Conservation (phyloP, 2,888 invertebrate species). For the Adelphocoris suturalis region DNA sequence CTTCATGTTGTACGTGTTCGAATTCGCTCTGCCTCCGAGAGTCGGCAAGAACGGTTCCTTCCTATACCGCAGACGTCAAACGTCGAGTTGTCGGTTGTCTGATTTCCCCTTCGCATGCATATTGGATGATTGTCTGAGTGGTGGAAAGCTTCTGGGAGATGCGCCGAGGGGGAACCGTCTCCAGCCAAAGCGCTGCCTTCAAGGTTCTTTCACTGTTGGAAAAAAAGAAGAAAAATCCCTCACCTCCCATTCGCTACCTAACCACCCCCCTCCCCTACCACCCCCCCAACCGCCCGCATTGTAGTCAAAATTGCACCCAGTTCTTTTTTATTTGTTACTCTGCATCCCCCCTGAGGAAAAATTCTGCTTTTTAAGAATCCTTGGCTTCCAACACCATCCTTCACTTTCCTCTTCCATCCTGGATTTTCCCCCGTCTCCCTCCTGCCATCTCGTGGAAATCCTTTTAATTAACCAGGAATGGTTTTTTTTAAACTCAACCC, state of each 20-base stretch:
- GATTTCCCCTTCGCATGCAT: slow-evolving; percentile 14
- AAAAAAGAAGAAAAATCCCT: not conserved
- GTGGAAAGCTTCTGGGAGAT: not conserved
- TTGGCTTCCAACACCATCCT: not conserved
- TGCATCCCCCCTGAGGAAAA: not conserved
- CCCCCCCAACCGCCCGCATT: not conserved
- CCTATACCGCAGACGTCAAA: not conserved
- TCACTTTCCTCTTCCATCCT: not conserved
- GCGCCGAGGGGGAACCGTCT: not conserved
- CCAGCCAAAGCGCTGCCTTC: not conserved
- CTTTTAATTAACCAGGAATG: slow-evolving; percentile 29
- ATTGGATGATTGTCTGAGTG: not conserved
- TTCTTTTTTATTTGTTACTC: not conserved
- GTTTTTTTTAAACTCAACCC: slow-evolving; percentile 13
- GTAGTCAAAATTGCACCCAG: slow-evolving; percentile 4
- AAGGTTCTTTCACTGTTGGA: not conserved
- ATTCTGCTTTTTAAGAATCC: slow-evolving; percentile 7
- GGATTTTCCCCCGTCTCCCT: not conserved
- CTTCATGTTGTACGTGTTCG: too few species aligned
- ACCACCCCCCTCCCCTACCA: not conserved
- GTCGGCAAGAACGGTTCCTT: too few species aligned
- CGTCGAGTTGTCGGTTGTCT: slow-evolving; percentile 22
- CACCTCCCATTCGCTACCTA: not conserved
- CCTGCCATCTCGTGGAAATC: not conserved
- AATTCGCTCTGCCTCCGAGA: too few species aligned